Evolutionary conservation across 64 coral and sea anemone genomes (phyloP), one percentile per base, ranked within the genome.

Genomic region (Montipora efflorescens): DNA sequence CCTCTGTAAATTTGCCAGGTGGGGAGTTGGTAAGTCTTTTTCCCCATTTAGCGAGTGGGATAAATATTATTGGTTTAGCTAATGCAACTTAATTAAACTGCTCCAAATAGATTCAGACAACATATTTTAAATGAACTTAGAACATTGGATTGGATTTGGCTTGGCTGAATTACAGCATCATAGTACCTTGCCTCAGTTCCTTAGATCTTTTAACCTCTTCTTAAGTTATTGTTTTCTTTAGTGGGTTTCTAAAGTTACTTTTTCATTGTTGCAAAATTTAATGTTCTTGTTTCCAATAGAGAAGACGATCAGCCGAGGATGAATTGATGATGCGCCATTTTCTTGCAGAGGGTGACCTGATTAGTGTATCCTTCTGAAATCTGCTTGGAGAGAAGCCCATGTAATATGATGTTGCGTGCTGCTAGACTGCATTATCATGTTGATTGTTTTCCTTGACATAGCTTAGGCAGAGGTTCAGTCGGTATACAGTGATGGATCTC

Each of bases 281-380:
- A n/a, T 21, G 18, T 71, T 71, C 12, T 43, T 47, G 5, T 48
- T 67, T 55, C 21, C 23, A 70, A 43, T 59, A 99, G 98, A 94
- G 98, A 90, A 83, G 98, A 86, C 90, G 98, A 61, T 99, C 98
- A 49, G 90, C 84, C 28, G 88, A 99, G 68, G 98, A 99, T 90
- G 98, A 99, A 45, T 90, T 99, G 43, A 99, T 92, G 95, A 99
- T 99, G 98, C 91, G 98, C 36, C 84, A 99, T 44, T 96, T 96
- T 81, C 83, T 99, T 43, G 89, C 92, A 22, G 98, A 96, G 89
- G 98, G 98, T 70, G 98, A 99, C 75, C 92, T 99, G 50, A 99
- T 99, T 23, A 99, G 98, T 87, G 98, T 99, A 99, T 99, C 95
- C 94, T 96, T 78, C 73, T n/a, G 23, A 75, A 78, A 14, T 36